phyloP scores from a whole-genome alignment of 2,797 vertebrate genomes.

The Sparus aurata region DNA sequence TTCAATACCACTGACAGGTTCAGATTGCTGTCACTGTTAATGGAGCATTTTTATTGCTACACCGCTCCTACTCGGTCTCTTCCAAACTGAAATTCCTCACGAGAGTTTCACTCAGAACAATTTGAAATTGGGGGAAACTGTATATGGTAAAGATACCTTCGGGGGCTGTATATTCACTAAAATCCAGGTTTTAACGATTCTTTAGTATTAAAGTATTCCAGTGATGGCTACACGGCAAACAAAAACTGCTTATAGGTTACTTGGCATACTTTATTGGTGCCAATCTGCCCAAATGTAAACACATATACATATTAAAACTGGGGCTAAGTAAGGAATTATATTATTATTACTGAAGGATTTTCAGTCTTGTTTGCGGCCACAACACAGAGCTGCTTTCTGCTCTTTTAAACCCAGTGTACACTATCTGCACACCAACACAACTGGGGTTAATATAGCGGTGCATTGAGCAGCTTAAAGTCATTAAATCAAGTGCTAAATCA shows the following conservation, averaged over 20 bases:
- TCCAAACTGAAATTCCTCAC: slow-evolving; percentile 18
- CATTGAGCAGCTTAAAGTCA: neutral
- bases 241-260: neutral
- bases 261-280: neutral
- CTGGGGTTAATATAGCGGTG: neutral
- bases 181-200: neutral
- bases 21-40: slow-evolving; percentile 36
- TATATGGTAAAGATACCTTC: neutral
- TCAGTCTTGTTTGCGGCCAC: too few relatives aligned
- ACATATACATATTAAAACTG: neutral
- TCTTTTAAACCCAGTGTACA: neutral
- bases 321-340: neutral
- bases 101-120: neutral
- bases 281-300: neutral
- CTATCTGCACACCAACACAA: too few relatives aligned
- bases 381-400: neutral
- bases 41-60: slow-evolving; percentile 19
- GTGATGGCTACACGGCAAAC: neutral
- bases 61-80: neutral
- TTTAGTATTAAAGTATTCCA: neutral
- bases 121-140: neutral
- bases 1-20: slow-evolving; percentile 29
- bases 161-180: neutral
- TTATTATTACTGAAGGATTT: neutral
- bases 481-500: neutral